A percentile compares a stretch with the other conserved stretches of the same genome.
Evolutionary conservation across 2,888 invertebrate species (phyloP).

Genomic region (Pristionchus mayeri): DNA sequence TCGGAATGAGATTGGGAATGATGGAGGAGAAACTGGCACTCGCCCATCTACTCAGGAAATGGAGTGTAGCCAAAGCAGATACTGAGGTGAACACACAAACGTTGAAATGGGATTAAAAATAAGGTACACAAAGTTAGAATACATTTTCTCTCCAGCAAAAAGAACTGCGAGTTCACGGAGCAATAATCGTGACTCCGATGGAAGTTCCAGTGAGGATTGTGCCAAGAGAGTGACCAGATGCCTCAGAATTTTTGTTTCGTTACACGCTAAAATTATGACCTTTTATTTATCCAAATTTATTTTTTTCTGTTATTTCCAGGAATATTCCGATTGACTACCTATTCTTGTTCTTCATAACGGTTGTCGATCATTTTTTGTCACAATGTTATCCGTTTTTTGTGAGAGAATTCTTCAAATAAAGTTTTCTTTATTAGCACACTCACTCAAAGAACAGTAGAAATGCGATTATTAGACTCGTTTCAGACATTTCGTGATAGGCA

Average conservation of each 20-base stretch:
- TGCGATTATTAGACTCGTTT: conserved; percentile 44
- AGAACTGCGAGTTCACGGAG: not conserved
- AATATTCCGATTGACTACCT: too few species aligned
- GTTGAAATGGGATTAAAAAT: not conserved
- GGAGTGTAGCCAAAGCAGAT: not conserved
- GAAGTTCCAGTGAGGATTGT: conserved; percentile 24
- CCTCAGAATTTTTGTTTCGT: too few species aligned
- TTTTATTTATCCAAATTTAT: too few species aligned
- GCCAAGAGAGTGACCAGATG: not conserved
- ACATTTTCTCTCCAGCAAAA: not conserved
- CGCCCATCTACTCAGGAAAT: conserved; percentile 1
- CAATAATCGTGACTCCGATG: not conserved
- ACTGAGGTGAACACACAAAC: not conserved
- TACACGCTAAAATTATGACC: too few species aligned
- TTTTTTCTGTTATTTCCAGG: too few species aligned
- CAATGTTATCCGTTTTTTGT: too few species aligned
- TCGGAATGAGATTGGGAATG: conserved; percentile 35
- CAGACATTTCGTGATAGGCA: conserved; percentile 6
- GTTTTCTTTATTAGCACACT: not conserved
- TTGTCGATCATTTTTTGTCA: not conserved
- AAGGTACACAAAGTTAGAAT: not conserved
- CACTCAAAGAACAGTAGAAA: conserved; percentile 2
- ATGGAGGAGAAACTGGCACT: conserved; percentile 46
- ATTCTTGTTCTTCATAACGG: not conserved
- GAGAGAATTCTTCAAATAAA: not conserved